Base-by-base conservation (phyloP, 2,797 vertebrate genomes). In the Smutsia temminckii region DNA sequence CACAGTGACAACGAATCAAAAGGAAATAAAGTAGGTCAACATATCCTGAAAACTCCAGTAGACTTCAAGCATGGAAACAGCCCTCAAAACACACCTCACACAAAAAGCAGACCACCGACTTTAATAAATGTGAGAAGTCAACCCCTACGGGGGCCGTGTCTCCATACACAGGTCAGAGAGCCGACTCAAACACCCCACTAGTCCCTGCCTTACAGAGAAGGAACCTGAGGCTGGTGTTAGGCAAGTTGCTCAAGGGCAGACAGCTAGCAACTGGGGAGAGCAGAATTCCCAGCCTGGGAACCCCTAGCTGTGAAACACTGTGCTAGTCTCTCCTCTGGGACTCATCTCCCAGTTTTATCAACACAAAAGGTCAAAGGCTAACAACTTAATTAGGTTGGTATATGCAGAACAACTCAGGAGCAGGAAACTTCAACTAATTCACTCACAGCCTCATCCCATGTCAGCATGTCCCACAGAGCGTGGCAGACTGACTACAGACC, bases 281-380 rank as follows among this genome's bases (percentile, higher is more conserved):
- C 14, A 29, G n/a, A 85, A 34, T 37, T 25, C 2, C 5, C 17
- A n/a, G 68, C 18, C 85, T 21, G 2, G 29, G 46, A 46, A 46
- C 11, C 46, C 46, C 46, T 2, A 12, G 51, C 51, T 85, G 29
- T 16, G 32, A 14, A 32, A 34, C 46, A 21, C 40, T 3, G 61
- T 23, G 55, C 40, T 49, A 2, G 2, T 14, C 20, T n/a, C 11
- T n/a, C 55, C 40, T 46, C 10, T 0, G 4, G 6, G 34, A 25
- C 17, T 29, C n/a, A 37, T 29, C 83, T 16, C 64, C 81, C 11
- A 3, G 81, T 69, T 53, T 69, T 25, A 11, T 13, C 23, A 13
- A 1, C 9, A 53, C 10, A 4, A 29, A 68, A 40, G 59, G n/a
- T 32, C 49, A 25, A 68, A 46, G 55, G 59, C 40, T 32, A 17